Conservation (phyloP, 23 tunicate genomes). For the Halocynthia aurantium region DNA sequence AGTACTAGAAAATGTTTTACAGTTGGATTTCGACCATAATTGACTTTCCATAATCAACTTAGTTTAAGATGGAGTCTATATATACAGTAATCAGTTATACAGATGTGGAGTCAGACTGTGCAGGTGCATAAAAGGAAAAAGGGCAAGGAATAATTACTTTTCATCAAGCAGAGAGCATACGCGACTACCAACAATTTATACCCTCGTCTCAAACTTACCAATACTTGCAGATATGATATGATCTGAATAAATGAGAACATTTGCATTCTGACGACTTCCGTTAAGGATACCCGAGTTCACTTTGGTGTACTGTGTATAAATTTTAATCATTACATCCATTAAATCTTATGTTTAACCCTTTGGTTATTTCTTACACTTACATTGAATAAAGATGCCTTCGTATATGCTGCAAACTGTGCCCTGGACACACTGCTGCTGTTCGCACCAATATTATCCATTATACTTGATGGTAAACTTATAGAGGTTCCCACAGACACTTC, state of each 20-base stretch:
- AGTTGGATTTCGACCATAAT: neutral
- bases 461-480: constrained; percentile 9
- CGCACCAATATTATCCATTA: neutral
- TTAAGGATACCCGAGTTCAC: neutral
- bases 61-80: neutral
- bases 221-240: constrained; percentile 21
- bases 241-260: constrained; percentile 1
- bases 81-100: neutral
- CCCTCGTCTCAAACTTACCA: constrained; percentile 6
- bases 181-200: neutral
- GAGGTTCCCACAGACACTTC: neutral
- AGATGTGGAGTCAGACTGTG: neutral
- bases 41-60: neutral
- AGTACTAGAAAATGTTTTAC: no score
- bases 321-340: neutral
- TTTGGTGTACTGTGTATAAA: neutral
- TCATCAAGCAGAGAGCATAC: no score
- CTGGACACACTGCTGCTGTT: neutral
- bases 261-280: neutral
- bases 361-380: constrained; percentile 8
- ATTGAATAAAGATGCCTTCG: constrained; percentile 14
- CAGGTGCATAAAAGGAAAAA: no score
- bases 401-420: constrained; percentile 23
- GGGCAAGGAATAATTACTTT: no score
- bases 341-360: neutral